These are phyloP conservation scores for Troglohyphantes excavatus DNA, from an alignment of 2,888 invertebrate species.

Conservation along the genomic window DNA sequence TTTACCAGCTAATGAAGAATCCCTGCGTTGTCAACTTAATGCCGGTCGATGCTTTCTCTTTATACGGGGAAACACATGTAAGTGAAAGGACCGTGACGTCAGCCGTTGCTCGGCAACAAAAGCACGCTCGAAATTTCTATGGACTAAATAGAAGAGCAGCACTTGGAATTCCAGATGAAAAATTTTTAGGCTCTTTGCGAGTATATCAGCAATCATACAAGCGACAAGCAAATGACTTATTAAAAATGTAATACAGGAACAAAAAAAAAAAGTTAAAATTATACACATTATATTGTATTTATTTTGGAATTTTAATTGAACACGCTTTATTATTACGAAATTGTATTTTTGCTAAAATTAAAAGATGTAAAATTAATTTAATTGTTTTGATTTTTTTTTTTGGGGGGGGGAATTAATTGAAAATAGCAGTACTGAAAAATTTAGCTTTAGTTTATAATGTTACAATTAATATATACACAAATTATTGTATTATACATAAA, in stretches of 20 bases:
- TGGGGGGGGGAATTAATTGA: too few species aligned
- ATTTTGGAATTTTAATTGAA: neutral
- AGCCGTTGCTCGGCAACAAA: slow-evolving; percentile 78
- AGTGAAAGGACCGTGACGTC: slow-evolving; percentile 78
- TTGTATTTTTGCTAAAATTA: too few species aligned
- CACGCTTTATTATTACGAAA: neutral
- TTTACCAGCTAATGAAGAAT: slow-evolving; percentile 78
- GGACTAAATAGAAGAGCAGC: slow-evolving; percentile 59
- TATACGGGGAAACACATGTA: slow-evolving; percentile 79
- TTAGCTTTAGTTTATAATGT: too few species aligned
- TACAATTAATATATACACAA: too few species aligned
- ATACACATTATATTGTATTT: neutral
- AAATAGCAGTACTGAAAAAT: too few species aligned
- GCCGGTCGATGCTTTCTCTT: slow-evolving; percentile 79
- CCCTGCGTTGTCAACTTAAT: slow-evolving; percentile 67
- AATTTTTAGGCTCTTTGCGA: slow-evolving; percentile 11
- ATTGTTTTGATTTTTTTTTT: too few species aligned
- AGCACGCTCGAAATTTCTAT: slow-evolving; percentile 69
- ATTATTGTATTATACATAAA: too few species aligned
- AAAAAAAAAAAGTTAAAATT: neutral
- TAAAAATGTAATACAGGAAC: neutral
- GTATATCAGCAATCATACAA: neutral
- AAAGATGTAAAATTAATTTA: too few species aligned
- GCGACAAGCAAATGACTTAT: too few species aligned
- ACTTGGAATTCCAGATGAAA: slow-evolving; percentile 37